phyloP scores from a whole-genome alignment of 2,888 invertebrate genomes.

The Catocala fraxini region DNA sequence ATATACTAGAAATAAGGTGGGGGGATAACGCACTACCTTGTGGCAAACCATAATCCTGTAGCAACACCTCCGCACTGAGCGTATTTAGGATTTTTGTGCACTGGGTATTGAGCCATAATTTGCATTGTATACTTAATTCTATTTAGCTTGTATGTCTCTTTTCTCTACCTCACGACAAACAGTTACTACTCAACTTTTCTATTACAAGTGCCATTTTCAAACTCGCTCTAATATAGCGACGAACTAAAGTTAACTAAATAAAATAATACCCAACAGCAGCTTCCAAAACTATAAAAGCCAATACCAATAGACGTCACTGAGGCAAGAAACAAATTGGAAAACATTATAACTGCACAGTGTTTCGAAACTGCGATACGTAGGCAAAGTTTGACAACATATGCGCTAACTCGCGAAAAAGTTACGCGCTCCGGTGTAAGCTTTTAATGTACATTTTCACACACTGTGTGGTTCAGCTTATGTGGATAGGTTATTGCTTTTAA shows the following conservation, averaged over 20 bases:
- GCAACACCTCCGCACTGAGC: no score
- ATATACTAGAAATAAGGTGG: no score
- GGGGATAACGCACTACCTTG: no score
- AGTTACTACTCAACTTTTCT: no score
- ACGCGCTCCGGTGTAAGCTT: constrained; percentile 16
- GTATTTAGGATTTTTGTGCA: no score
- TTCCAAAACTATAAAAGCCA: background rate
- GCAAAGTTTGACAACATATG: constrained; percentile 29
- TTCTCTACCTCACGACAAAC: no score
- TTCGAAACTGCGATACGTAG: constrained; percentile 15
- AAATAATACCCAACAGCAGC: background rate
- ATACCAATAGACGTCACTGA: constrained; percentile 4
- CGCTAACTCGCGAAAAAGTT: constrained; percentile 30
- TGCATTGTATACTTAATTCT: no score
- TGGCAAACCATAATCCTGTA: no score
- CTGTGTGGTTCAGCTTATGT: constrained; percentile 7
- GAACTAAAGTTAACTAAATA: background rate
- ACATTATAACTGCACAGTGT: constrained; percentile 22
- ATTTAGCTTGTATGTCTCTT: no score
- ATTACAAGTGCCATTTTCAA: no score
- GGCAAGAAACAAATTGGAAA: background rate
- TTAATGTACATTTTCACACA: constrained; percentile 31
- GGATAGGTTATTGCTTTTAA: constrained; percentile 5
- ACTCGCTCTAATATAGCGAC: no score
- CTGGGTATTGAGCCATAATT: no score